These are phyloP conservation scores for Drosophila repleta DNA, from an alignment of 1,140 invertebrate genomes.

Conservation along the genomic window DNA sequence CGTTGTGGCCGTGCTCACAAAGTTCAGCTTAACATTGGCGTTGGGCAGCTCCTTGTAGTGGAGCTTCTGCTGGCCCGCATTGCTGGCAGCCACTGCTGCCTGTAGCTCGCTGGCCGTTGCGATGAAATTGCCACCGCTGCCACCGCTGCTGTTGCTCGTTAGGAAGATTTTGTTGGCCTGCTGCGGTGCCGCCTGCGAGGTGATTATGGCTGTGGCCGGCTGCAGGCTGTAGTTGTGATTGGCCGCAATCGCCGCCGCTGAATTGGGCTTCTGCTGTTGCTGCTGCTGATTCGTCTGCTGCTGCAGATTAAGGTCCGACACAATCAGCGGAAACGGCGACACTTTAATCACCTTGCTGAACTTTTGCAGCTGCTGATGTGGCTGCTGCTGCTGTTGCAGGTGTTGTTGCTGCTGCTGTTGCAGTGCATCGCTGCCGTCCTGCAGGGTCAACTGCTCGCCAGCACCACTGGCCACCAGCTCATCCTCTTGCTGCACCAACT, in stretches of 20 bases:
- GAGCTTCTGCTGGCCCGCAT: constrained; percentile 53
- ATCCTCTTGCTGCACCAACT: constrained; percentile 66
- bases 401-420: constrained; percentile 56
- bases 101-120: constrained; percentile 73
- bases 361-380: constrained; percentile 60
- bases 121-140: constrained; percentile 65
- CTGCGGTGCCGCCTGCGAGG: constrained; percentile 62
- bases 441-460: constrained; percentile 49
- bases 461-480: constrained; percentile 58
- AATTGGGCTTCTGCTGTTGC: constrained; percentile 69
- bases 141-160: constrained; percentile 69
- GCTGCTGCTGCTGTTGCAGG: constrained; percentile 58
- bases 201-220: constrained; percentile 74
- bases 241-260: constrained; percentile 71
- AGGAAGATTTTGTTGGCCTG: constrained; percentile 80
- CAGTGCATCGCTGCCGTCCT: constrained; percentile 46
- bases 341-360: constrained; percentile 80
- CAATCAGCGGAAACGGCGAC: constrained; percentile 71
- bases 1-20: constrained; percentile 55
- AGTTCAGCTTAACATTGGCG: constrained; percentile 80
- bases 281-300: constrained; percentile 57
- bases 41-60: constrained; percentile 78
- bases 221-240: constrained; percentile 83
- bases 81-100: constrained; percentile 56
- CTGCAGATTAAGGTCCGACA: constrained; percentile 73